Evolutionary conservation across 1,140 invertebrate genomes (phyloP), one percentile per base, ranked within the genome.

Genomic region (Penaeus vannamei): DNA sequence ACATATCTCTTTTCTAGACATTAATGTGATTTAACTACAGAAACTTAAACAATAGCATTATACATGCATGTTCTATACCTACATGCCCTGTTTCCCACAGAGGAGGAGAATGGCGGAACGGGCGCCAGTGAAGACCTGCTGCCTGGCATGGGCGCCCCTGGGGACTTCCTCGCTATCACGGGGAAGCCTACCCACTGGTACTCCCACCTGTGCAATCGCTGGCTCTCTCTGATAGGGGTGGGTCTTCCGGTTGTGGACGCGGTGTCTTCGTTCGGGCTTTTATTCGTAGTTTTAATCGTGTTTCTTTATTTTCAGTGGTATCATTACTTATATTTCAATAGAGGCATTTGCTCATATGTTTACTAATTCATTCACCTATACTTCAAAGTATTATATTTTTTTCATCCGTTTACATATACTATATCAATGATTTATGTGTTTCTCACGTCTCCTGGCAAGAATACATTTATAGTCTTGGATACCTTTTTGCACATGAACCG

Each of bases 161-260:
- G 42, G 29, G 82, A 72, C 12, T 22, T 64, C 87, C 66, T 92
- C 90, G 92, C 96, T 91, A 98, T 98, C 91, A 96, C 97, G 92
- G 96, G 95, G 26, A 98, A 98, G 94, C 95, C 97, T 90, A 96
- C 96, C 91, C 98, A 97, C 92, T 99, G 98, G 97, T 99, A 99
- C 93, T 98, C 97, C 0, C 95, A 95, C 86, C 95, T 98, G 85
- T 98, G 97, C 92, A 99, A 98, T 92, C 94, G 98, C 92, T 99
- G 98, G 97, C 95, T 98, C 36, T 98, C 98, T 20, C 93, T 99
- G 7, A 93, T 97, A 91, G 98, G 98, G 90, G 97, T 98, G 94
- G 95, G 96, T 95, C 10, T 0, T 59, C 32, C 42, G 26, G 19
- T 69, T 86, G 23, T 84, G 19, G 61, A 36, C 10, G 23, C 0